A percentile compares a stretch with the other conserved stretches of the same genome.
Evolutionary conservation across 2,888 invertebrate species (phyloP).

Genomic region (Phymatocera aterrima): DNA sequence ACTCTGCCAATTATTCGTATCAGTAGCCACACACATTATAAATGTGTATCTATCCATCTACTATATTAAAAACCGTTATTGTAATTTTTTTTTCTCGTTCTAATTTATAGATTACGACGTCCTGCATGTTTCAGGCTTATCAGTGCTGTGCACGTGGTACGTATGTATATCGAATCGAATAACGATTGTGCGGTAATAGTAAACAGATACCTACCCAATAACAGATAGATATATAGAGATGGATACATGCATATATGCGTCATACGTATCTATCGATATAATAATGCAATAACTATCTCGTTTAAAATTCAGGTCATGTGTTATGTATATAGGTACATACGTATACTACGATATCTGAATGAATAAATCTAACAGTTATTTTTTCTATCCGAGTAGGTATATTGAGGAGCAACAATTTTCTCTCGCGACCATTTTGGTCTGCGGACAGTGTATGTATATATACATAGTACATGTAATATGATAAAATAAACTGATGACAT

Average conservation of each 20-base stretch:
- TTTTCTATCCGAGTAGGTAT: no score
- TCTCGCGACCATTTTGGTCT: neutral
- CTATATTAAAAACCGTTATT: no score
- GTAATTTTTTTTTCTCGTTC: neutral
- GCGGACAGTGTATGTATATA: no score
- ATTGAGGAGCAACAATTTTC: neutral
- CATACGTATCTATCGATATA: neutral
- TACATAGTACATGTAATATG: no score
- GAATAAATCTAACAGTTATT: slow-evolving; percentile 14
- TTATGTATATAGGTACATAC: neutral
- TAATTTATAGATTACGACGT: slow-evolving; percentile 8
- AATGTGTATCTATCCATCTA: no score
- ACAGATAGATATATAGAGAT: neutral
- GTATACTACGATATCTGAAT: neutral
- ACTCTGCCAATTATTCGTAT: no score
- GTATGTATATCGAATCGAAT: neutral
- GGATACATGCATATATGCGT: no score
- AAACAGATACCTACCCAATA: no score
- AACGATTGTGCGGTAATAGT: neutral
- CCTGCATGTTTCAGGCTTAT: no score
- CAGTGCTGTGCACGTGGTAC: no score
- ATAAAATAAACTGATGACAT: slow-evolving; percentile 16
- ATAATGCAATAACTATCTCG: slow-evolving; percentile 13
- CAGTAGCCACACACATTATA: no score
- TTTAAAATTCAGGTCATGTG: slow-evolving; percentile 8